Conservation (phyloP, 2,888 invertebrate genomes). For the Germaria angustata region DNA sequence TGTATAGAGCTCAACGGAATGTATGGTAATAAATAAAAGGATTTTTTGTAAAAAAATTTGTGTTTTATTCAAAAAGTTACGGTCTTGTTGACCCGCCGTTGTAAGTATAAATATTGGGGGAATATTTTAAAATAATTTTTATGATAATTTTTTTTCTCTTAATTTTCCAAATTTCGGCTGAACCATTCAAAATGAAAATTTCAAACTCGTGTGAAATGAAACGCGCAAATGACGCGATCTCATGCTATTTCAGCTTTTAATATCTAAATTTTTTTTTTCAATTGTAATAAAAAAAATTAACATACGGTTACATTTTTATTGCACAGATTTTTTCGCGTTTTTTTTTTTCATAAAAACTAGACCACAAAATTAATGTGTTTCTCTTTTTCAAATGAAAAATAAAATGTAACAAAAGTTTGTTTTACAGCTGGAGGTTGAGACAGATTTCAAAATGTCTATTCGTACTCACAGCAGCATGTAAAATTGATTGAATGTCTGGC, state of each 20-base stretch:
- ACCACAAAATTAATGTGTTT: conserved; percentile 45
- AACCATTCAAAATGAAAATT: neutral
- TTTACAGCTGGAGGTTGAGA: neutral
- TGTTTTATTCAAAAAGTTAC: too few relatives aligned
- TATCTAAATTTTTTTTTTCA: conserved; percentile 15
- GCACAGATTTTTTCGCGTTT: too few relatives aligned
- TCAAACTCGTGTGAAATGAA: conserved; percentile 52
- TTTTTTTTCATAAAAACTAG: conserved; percentile 38
- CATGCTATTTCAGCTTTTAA: conserved; percentile 47
- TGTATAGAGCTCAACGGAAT: too few relatives aligned
- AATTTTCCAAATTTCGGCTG: neutral
- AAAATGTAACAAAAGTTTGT: conserved; percentile 21
- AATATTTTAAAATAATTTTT: too few relatives aligned
- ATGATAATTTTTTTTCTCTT: too few relatives aligned
- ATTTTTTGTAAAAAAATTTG: too few relatives aligned
- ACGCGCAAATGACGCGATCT: conserved; percentile 56
- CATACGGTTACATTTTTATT: conserved; percentile 21
- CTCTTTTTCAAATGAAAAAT: conserved; percentile 14
- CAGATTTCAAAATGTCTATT: conserved; percentile 36
- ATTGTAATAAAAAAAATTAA: conserved; percentile 30
- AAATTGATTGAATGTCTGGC: conserved; percentile 15
- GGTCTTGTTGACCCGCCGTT: too few relatives aligned
- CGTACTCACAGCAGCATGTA: neutral
- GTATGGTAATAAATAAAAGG: too few relatives aligned
- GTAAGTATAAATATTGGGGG: too few relatives aligned